These are phyloP conservation scores for Trichacis sp. DNA, from an alignment of 2,888 invertebrate genomes.

Conservation along the genomic window DNA sequence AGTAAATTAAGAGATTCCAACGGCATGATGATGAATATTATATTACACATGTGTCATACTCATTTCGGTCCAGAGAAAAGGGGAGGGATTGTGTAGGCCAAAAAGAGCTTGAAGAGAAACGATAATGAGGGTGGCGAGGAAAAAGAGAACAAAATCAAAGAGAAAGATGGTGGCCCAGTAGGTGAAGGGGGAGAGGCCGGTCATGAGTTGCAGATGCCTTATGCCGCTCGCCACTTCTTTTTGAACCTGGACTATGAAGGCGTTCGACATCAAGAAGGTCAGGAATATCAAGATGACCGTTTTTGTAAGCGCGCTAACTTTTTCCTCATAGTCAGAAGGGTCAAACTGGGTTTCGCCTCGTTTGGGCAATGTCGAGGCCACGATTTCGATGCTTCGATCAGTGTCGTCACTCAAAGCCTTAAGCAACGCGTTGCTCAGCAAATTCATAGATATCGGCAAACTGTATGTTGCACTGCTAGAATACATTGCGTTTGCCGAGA, in stretches of 20 bases:
- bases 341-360: background rate
- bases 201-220: slow-evolving; percentile 75
- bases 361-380: slow-evolving; percentile 7
- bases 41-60: no score
- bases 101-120: background rate
- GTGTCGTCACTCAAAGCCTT: slow-evolving; percentile 21
- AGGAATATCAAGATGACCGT: background rate
- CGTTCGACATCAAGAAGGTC: slow-evolving; percentile 64
- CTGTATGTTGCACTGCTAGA: slow-evolving; percentile 70
- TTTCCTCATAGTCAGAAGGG: no score
- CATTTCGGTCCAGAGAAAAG: slow-evolving; percentile 64
- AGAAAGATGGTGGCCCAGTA: slow-evolving; percentile 74
- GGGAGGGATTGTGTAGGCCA: slow-evolving; percentile 71
- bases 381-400: slow-evolving; percentile 16
- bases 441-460: slow-evolving; percentile 69
- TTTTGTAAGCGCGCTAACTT: no score
- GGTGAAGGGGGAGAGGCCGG: slow-evolving; percentile 71
- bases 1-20: no score
- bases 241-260: slow-evolving; percentile 73
- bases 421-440: slow-evolving; percentile 65
- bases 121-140: slow-evolving; percentile 6
- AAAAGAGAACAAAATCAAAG: slow-evolving; percentile 70
- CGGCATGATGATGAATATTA: no score
- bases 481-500: slow-evolving; percentile 55
- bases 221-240: slow-evolving; percentile 73